Evolutionary conservation across 2,888 invertebrate genomes (phyloP).

Genomic region (Chrysomela aeneicollis): DNA sequence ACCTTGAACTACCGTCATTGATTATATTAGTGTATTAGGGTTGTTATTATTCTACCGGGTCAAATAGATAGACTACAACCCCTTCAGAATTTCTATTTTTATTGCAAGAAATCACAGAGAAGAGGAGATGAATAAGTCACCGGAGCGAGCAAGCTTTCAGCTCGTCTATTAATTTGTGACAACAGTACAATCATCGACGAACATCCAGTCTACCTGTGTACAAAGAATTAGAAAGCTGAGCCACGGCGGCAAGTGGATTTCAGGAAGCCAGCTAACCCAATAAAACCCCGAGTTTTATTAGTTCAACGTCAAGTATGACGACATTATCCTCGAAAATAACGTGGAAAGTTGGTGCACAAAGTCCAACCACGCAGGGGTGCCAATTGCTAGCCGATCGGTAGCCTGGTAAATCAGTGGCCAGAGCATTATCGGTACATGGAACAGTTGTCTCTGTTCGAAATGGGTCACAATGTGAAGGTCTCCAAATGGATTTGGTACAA

Average conservation of each 20-base stretch:
- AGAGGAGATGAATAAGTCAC: background rate
- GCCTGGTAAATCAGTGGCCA: conserved; percentile 33
- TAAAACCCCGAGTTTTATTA: conserved; percentile 31
- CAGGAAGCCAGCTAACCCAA: conserved; percentile 26
- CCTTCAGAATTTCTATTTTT: too few species aligned
- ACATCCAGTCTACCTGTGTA: background rate
- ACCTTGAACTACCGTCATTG: too few species aligned
- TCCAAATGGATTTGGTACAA: conserved; percentile 26
- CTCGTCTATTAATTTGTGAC: background rate
- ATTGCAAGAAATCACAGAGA: too few species aligned
- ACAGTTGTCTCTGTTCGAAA: conserved; percentile 33
- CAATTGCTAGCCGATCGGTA: conserved; percentile 28
- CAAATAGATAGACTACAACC: too few species aligned
- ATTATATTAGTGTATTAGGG: too few species aligned
- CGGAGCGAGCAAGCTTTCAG: background rate
- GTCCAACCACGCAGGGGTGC: conserved; percentile 19
- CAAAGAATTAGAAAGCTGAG: conserved; percentile 27
- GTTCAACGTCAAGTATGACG: conserved; percentile 32
- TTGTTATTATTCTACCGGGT: too few species aligned
- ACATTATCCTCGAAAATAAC: conserved; percentile 35
- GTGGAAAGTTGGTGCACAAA: conserved; percentile 31
- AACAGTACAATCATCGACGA: background rate
- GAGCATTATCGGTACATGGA: conserved; percentile 32
- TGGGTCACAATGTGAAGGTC: conserved; percentile 30
- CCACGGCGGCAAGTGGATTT: conserved; percentile 11